Evolutionary conservation across 2,888 invertebrate genomes (phyloP).

Genomic region (Epirrhoe tristata): DNA sequence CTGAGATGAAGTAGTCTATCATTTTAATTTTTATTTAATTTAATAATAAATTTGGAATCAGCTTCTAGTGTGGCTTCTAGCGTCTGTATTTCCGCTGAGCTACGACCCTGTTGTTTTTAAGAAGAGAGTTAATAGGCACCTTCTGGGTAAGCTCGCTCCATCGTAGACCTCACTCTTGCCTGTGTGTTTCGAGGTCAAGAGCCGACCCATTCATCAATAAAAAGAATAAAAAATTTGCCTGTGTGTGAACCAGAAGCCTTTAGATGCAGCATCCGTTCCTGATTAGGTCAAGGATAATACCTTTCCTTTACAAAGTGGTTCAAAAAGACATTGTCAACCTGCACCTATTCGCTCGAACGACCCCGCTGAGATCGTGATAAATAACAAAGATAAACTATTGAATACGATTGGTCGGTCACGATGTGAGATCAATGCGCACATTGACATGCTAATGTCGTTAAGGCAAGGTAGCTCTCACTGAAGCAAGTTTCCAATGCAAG

Average conservation of each 20-base stretch:
- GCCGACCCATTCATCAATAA: no score
- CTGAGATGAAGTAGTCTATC: no score
- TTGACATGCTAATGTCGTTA: conserved; percentile 22
- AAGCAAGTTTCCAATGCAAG: background rate
- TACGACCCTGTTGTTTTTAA: no score
- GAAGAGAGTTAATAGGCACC: no score
- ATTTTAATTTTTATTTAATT: no score
- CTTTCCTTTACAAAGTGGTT: conserved; percentile 1
- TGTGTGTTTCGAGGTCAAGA: no score
- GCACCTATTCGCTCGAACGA: background rate
- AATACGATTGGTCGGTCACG: conserved; percentile 27
- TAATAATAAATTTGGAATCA: no score
- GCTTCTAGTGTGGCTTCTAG: no score
- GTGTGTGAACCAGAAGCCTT: background rate
- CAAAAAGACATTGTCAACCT: background rate
- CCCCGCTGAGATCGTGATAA: conserved; percentile 26
- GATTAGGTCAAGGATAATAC: background rate
- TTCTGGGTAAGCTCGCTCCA: no score
- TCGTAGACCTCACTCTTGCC: no score
- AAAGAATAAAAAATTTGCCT: no score
- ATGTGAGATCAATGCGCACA: conserved; percentile 13
- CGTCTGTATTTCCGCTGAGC: no score
- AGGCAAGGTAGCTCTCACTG: conserved; percentile 1
- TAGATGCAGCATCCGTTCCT: background rate
- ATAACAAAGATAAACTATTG: conserved; percentile 18